Base-by-base conservation (phyloP, 2,888 invertebrate genomes). In the Lepetodrilus schrolli region DNA sequence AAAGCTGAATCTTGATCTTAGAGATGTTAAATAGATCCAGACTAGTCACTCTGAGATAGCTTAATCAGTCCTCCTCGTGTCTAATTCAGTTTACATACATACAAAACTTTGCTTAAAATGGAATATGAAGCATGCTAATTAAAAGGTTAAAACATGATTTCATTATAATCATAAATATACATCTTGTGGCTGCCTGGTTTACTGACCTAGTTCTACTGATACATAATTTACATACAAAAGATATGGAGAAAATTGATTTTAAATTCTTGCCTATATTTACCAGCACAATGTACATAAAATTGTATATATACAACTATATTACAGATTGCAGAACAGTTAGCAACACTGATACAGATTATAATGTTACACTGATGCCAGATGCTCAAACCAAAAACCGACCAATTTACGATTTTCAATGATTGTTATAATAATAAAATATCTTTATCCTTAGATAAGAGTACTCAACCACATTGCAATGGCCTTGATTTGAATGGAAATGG, bases 101-200 rank as follows among this genome's bases (percentile, higher is more conserved):
- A n/a, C n/a, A n/a, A n/a, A n/a, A n/a, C n/a, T n/a, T n/a, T 43
- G 58, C 17, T 58, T 58, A 23, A 58, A 30, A 30, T 58, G 58
- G 58, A 58, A 58, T 58, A 58, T 26, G 30, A 58, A 58, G 58
- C 58, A 58, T 58, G 26, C 58, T 58, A 58, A 58, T n/a, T 58
- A 58, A 58, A 26, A 58, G 58, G 30, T 30, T 58, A 30, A 58
- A 58, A 58, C 58, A 58, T 58, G 34, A 17, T 58, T 58, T 58
- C 30, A 58, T 58, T 58, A 13, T 17, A 30, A 34, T 30, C 58
- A 58, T 30, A 58, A 58, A 58, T 58, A 34, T 58, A 58, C 58
- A 58, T 26, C 58, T 58, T 17, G 26, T 58, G 58, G 58, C 58
- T 58, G 58, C 58, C 58, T 58, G 58, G 30, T 30, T 23, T 58